Evolutionary conservation across 2,797 vertebrate genomes (phyloP), one percentile per base, ranked within the genome.

Genomic region (Dermochelys coriacea): DNA sequence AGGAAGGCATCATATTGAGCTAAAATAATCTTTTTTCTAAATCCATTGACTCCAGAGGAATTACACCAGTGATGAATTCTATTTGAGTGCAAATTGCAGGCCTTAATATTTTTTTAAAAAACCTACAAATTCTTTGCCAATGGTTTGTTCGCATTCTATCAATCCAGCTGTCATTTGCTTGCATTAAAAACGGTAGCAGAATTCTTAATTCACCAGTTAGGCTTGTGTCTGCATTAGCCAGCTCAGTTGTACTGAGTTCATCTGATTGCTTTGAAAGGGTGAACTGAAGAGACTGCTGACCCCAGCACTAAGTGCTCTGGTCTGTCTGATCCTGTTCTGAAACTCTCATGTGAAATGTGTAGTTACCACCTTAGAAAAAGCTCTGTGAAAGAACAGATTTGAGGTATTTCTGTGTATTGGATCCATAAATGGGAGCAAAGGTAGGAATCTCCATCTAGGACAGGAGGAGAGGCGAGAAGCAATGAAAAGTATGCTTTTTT

Each of bases 291-390:
- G 55, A 3, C 12, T 61, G 34, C 29, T 52, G 41, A 51, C 16
- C 12, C 19, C 41, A 89, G 55, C 16, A 6, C 31, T 81, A 52
- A 19, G 16, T 18, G 41, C 14, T 45, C 12, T 27, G n/a, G 23
- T 11, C 25, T 51, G 23, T 71, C 23, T 80, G 51, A 47, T 12
- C 29, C 34, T 23, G 25, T 80, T 68, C 4, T 1, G 85, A 41
- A 81, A 14, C 71, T 51, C 4, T 0, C 0, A 10, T 37, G 27
- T 50, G 49, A 14, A 0, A 45, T 37, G 0, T 64, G 25, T 37
- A 21, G n/a, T 21, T 21, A 71, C 41, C 59, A 2, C 11, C 6
- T 61, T 86, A 61, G 21, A 12, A 81, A 88, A 84, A 86, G 19
- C 19, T 71, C 6, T 2, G 4, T n/a, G 15, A 77, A 77, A 5